Conservation (phyloP, 2,888 invertebrate genomes). For the Drosophila infuscata region DNA sequence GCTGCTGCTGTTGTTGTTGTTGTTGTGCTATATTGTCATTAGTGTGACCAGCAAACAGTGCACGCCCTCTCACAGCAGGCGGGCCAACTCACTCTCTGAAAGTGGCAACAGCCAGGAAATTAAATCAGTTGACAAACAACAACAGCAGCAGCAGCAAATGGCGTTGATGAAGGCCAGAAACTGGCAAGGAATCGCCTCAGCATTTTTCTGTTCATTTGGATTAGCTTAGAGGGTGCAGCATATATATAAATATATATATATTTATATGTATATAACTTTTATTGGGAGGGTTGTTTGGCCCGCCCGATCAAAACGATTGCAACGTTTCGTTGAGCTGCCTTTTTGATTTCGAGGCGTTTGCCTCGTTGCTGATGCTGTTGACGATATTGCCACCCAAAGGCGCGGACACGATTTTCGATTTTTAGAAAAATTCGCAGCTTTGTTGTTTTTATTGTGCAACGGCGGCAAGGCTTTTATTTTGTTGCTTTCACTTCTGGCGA, state of each 20-base stretch:
- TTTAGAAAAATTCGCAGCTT: conserved; percentile 30
- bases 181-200: conserved; percentile 8
- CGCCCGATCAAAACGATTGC: conserved; percentile 51
- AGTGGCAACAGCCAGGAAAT: conserved; percentile 67
- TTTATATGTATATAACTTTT: not conserved
- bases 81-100: conserved; percentile 31
- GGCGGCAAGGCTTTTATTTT: conserved; percentile 52
- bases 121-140: conserved; percentile 81
- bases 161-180: conserved; percentile 61
- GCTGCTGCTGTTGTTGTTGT: conserved; percentile 51
- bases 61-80: conserved; percentile 75
- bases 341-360: conserved; percentile 84
- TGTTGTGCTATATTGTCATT: conserved; percentile 49
- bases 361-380: conserved; percentile 64
- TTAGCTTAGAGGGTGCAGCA: conserved; percentile 71
- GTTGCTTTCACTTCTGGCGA: conserved; percentile 73
- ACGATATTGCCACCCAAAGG: conserved; percentile 81
- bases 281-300: conserved; percentile 12
- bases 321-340: conserved; percentile 71
- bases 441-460: conserved; percentile 61
- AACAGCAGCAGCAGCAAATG: conserved; percentile 60
- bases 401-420: conserved; percentile 42
- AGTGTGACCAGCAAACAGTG: conserved; percentile 66
- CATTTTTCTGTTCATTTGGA: conserved; percentile 60
- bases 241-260: not conserved